Conservation (phyloP, 1,140 invertebrate species). For the Spodoptera frugiperda region DNA sequence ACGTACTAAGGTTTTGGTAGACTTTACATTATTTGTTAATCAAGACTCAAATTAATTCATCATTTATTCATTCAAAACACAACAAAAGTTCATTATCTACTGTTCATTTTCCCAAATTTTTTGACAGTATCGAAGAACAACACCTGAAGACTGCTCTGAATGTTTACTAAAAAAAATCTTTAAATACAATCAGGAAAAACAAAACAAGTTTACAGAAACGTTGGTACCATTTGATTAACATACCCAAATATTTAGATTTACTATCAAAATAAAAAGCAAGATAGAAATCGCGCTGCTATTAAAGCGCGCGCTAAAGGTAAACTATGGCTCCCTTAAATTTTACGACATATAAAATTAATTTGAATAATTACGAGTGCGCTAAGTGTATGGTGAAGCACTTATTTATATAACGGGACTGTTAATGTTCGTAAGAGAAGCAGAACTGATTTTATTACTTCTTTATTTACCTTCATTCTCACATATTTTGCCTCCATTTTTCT, state of each 20-base stretch:
- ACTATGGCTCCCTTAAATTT: slow-evolving; percentile 42
- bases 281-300: slow-evolving; percentile 15
- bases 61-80: too few species aligned
- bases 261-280: slow-evolving; percentile 22
- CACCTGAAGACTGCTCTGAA: too few species aligned
- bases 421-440: slow-evolving; percentile 39
- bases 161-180: too few species aligned
- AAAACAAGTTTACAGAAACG: not conserved
- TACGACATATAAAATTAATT: slow-evolving; percentile 47
- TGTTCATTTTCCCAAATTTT: too few species aligned
- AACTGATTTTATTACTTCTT: slow-evolving; percentile 49
- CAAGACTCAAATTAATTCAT: too few species aligned
- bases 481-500: not conserved
- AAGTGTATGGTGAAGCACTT: slow-evolving; percentile 35
- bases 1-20: too few species aligned
- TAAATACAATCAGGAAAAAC: too few species aligned
- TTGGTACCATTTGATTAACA: not conserved
- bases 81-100: too few species aligned
- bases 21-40: too few species aligned
- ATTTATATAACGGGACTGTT: slow-evolving; percentile 48
- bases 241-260: slow-evolving; percentile 30
- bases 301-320: slow-evolving; percentile 18
- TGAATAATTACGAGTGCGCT: slow-evolving; percentile 45
- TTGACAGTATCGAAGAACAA: too few species aligned
- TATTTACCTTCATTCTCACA: not conserved